Evolutionary conservation across 2,888 invertebrate genomes (phyloP), one percentile per base, ranked within the genome.

Genomic region (Salticus scenicus): DNA sequence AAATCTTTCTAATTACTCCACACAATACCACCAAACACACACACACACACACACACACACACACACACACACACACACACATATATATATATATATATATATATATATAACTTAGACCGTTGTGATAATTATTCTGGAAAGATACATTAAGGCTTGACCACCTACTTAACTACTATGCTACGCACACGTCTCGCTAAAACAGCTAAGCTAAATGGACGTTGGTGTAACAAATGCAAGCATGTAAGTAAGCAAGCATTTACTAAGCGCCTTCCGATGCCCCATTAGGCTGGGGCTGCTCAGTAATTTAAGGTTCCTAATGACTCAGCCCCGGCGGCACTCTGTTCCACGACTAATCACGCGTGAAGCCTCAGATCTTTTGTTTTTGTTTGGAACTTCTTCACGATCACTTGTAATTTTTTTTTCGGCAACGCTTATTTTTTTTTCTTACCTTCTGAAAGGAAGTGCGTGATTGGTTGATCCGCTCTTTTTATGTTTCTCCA

Each of bases 261-360:
- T 82, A 82, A 82, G 71, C 75, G 71, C 71, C 82, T 66, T 47
- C 70, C 63, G 64, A 71, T 66, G 84, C 73, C 57, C 78, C 84
- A 84, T 84, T 84, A 84, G 76, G 57, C 84, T 5, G 27, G 41
- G 71, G 41, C 76, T 37, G 30, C 71, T 77, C 76, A 73, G 73
- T 84, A 84, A 84, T 84, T 84, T 84, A 69, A 24, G 57, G 84
- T 57, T 78, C 73, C 78, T 84, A 84, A 84, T 84, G 84, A 84
- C 31, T 51, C 71, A 31, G 71, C 66, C 37, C 64, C 27, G 64
- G 27, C 64, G 51, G 57, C 64, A 71, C 82, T 82, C 42, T 81
- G 69, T 71, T 74, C 57, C 5, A 20, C 41, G 31, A 24, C 74
- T 67, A 71, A 82, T 82, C 82, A 76, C 82, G 82, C 82, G 82